These are phyloP conservation scores for Allobates femoralis DNA, from an alignment of 2,797 vertebrate genomes.

Conservation along the genomic window DNA sequence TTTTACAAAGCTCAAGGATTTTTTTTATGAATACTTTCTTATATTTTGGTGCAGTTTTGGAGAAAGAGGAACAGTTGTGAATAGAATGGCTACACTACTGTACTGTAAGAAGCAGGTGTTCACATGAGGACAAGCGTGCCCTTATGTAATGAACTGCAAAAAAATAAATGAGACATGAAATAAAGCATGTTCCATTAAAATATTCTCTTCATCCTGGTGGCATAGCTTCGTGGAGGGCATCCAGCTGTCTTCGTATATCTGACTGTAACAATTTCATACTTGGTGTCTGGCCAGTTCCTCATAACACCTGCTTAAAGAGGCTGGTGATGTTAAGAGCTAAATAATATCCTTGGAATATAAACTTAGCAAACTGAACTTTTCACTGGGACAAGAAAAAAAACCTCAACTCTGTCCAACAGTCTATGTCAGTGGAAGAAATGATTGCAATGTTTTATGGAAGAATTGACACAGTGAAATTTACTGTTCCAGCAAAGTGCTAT, in stretches of 20 bases:
- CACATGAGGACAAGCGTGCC: background rate
- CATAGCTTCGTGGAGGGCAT: slow-evolving; percentile 60
- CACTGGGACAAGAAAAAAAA: slow-evolving; percentile 34
- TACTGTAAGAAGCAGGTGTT: slow-evolving; percentile 26
- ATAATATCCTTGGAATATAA: slow-evolving; percentile 57
- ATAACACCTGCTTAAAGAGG: slow-evolving; percentile 58
- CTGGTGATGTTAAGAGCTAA: slow-evolving; percentile 42
- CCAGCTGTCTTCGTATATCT: slow-evolving; percentile 56
- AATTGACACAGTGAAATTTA: slow-evolving; percentile 22
- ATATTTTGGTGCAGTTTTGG: background rate
- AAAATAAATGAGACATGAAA: slow-evolving; percentile 21
- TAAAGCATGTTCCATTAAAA: slow-evolving; percentile 33
- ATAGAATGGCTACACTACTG: background rate
- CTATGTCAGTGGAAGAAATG: slow-evolving; percentile 36
- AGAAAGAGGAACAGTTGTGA: background rate
- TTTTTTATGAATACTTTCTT: no score
- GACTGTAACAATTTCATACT: slow-evolving; percentile 58
- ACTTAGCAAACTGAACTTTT: slow-evolving; percentile 58
- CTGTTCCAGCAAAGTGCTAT: background rate
- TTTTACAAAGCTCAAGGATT: no score
- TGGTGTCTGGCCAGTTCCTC: slow-evolving; percentile 61
- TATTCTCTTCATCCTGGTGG: slow-evolving; percentile 53
- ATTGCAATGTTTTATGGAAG: slow-evolving; percentile 28
- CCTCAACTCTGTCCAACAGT: slow-evolving; percentile 47
- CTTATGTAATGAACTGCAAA: slow-evolving; percentile 24